phyloP scores from a whole-genome alignment of 2,888 invertebrate species.

The Lycophotia porphyrea region DNA sequence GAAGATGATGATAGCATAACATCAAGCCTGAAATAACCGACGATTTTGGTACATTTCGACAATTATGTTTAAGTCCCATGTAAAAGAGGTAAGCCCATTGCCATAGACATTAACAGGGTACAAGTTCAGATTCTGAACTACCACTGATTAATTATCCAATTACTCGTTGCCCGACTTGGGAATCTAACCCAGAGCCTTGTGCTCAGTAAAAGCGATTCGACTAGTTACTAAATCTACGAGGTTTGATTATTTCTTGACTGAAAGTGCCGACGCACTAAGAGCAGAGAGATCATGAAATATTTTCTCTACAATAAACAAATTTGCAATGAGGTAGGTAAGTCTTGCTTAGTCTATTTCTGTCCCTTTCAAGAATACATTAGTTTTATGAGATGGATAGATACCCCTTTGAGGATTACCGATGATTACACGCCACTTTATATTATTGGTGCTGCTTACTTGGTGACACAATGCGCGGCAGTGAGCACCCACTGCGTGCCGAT shows the following conservation, averaged over 20 bases:
- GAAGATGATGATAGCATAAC: neutral
- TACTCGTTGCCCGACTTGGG: neutral
- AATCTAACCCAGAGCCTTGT: neutral
- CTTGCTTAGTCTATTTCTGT: too few relatives aligned
- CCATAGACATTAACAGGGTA: neutral
- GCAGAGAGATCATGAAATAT: too few relatives aligned
- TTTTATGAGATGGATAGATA: neutral
- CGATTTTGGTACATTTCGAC: neutral
- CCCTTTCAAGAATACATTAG: neutral
- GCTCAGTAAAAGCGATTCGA: neutral
- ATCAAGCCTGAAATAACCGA: neutral
- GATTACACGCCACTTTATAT: neutral
- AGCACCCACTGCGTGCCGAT: slow-evolving; percentile 98
- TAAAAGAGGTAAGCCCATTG: neutral
- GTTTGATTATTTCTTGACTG: neutral
- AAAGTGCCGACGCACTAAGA: too few relatives aligned
- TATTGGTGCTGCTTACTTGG: neutral
- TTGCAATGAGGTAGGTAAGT: too few relatives aligned
- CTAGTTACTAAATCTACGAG: neutral
- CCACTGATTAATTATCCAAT: neutral
- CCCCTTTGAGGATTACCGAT: neutral
- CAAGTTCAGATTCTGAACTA: neutral
- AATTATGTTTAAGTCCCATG: neutral
- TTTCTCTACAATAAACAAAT: too few relatives aligned
- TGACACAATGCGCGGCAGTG: slow-evolving; percentile 97